Base-by-base conservation (phyloP, 2,888 invertebrate species). In the Apocheima hispidaria region DNA sequence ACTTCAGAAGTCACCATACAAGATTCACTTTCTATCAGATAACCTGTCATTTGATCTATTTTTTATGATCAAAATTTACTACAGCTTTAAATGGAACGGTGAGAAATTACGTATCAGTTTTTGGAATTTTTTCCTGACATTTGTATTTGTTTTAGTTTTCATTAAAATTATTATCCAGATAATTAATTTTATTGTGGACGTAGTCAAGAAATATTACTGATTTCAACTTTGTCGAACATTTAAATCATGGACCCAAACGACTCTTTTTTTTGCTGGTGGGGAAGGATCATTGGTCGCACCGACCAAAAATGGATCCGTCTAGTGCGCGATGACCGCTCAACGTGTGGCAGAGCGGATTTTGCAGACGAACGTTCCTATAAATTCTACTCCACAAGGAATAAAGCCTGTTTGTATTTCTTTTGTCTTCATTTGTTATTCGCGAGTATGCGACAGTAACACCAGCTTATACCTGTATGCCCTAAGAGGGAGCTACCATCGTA, bases 21-120 rank as follows among this genome's bases (percentile, higher is more conserved):
- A 51, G 51, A 40, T 51, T 51, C 40, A 26, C 51, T 51, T 51
- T 51, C 51, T 51, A 43, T 23, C 1, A 21, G 38, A 30, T 30
- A 48, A 48, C 48, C 40, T 41, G 43, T 51, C 43, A 46, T 20
- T 46, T 33, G 46, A 30, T 2, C 20, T 30, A 18, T 12, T 46
- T 46, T 44, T 16, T 1, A 12, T 16, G 18, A 12, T 40, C 18
- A 20, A 2, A 1, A 38, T 41, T 21, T 21, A 21, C 1, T n/a
- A 44, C 7, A 16, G 26, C 23, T 41, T 5, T 23, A 26, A 14
- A 14, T 26, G 23, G 14, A 26, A 26, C 14, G 43, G 14, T 6
- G 43, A 43, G 43, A 44, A 26, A 26, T 26, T 26, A 23, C 4
- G n/a, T n/a, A n/a, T n/a, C 4, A 20, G 16, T n/a, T 23, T 10